These are phyloP conservation scores for Archivesica marissinica DNA, from an alignment of 1,140 invertebrate genomes.

Conservation along the genomic window DNA sequence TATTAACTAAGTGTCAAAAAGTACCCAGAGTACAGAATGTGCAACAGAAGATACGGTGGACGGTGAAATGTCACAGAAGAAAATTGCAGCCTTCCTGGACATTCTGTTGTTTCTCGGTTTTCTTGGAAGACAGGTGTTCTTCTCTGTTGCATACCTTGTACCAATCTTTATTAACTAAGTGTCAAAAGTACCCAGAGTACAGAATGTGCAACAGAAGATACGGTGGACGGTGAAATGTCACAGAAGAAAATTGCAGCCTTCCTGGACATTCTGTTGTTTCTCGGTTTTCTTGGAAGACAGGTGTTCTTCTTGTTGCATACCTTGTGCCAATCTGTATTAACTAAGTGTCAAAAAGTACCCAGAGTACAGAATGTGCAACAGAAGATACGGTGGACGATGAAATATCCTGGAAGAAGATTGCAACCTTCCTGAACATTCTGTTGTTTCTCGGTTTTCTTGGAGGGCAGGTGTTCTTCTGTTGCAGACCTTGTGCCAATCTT, in stretches of 20 bases:
- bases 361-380: too few relatives aligned
- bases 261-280: constrained; percentile 25
- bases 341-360: too few relatives aligned
- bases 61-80: constrained; percentile 8
- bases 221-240: neutral
- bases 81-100: constrained; percentile 20
- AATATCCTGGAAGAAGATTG: constrained; percentile 25
- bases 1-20: constrained; percentile 35
- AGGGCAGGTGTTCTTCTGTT: constrained; percentile 20
- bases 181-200: too few relatives aligned
- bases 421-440: constrained; percentile 7
- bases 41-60: neutral
- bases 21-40: too few relatives aligned
- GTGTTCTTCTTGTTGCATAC: constrained; percentile 36
- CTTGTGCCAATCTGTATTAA: constrained; percentile 42
- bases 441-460: constrained; percentile 43
- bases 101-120: constrained; percentile 33
- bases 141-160: constrained; percentile 31
- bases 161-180: constrained; percentile 37
- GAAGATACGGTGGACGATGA: neutral
- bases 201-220: too few relatives aligned
- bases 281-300: constrained; percentile 39
- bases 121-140: constrained; percentile 31
- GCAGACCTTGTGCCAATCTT: constrained; percentile 40
- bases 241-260: constrained; percentile 27